Evolutionary conservation across 2,797 vertebrate genomes (phyloP).

Genomic region (Betta splendens): DNA sequence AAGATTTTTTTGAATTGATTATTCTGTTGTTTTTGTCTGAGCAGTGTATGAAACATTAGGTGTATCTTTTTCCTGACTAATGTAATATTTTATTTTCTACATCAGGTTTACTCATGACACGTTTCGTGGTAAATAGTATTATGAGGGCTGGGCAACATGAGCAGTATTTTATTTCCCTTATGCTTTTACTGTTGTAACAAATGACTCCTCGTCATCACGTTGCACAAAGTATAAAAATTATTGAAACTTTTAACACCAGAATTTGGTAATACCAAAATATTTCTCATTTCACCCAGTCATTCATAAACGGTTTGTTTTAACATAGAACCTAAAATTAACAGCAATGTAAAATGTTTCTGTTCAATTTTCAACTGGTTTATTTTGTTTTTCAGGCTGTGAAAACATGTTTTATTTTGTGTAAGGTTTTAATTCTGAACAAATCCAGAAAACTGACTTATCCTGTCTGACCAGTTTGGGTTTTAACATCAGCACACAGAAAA

Average conservation of each 20-base stretch:
- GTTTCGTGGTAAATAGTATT: conserved; percentile 12
- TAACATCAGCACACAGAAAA: too few relatives aligned
- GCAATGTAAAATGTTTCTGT: conserved; percentile 16
- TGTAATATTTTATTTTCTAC: conserved; percentile 46
- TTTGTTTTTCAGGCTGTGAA: conserved; percentile 54
- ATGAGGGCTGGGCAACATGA: conserved; percentile 5
- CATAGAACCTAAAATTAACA: neutral
- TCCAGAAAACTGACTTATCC: conserved; percentile 26
- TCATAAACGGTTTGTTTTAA: neutral
- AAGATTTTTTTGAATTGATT: conserved; percentile 1
- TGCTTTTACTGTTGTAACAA: too few relatives aligned
- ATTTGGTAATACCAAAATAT: too few relatives aligned
- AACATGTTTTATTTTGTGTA: conserved; percentile 57
- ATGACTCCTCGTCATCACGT: too few relatives aligned
- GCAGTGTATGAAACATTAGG: conserved; percentile 19
- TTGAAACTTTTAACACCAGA: too few relatives aligned
- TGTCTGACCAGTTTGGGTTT: too few relatives aligned
- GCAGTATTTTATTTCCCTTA: neutral
- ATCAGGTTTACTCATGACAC: conserved; percentile 38
- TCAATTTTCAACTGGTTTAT: conserved; percentile 47
- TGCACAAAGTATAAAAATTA: too few relatives aligned
- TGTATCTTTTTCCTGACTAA: conserved; percentile 37
- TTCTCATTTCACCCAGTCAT: neutral
- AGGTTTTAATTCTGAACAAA: conserved; percentile 43
- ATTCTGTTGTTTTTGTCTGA: conserved; percentile 31